phyloP scores from a whole-genome alignment of 2,888 invertebrate genomes.

The Lumbricus terrestris region DNA sequence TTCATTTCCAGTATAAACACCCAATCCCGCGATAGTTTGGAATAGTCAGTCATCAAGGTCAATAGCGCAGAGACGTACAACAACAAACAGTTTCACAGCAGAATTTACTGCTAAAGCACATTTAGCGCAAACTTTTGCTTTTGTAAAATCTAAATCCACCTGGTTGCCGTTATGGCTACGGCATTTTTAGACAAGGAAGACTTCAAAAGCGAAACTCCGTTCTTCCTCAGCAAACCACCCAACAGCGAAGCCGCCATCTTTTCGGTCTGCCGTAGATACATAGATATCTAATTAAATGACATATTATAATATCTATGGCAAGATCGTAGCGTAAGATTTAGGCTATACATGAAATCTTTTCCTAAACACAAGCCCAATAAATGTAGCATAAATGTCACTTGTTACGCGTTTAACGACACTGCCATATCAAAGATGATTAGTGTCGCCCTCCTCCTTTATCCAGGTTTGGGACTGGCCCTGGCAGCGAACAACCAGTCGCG shows the following conservation, averaged over 20 bases:
- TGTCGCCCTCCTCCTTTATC: too few relatives aligned
- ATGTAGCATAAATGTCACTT: too few relatives aligned
- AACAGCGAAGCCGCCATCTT: background rate
- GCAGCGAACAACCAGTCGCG: too few relatives aligned
- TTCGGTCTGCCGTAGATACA: background rate
- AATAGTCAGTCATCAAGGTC: background rate
- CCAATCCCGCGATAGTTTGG: background rate
- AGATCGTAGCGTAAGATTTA: too few relatives aligned
- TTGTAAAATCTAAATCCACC: background rate
- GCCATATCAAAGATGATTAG: too few relatives aligned
- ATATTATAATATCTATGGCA: too few relatives aligned
- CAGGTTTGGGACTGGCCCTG: too few relatives aligned
- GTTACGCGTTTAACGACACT: too few relatives aligned
- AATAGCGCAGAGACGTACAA: background rate
- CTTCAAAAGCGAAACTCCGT: background rate
- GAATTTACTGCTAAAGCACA: background rate
- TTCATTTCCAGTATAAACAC: background rate
- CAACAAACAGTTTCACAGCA: background rate
- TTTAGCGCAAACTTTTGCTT: background rate
- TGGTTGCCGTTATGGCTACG: background rate
- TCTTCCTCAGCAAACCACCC: background rate
- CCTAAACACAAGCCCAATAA: too few relatives aligned
- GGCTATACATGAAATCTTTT: too few relatives aligned
- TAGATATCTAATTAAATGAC: background rate
- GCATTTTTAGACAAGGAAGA: slow-evolving; percentile 9